Evolutionary conservation across 2,888 invertebrate genomes (phyloP).

Genomic region (Cephus pygmeus): DNA sequence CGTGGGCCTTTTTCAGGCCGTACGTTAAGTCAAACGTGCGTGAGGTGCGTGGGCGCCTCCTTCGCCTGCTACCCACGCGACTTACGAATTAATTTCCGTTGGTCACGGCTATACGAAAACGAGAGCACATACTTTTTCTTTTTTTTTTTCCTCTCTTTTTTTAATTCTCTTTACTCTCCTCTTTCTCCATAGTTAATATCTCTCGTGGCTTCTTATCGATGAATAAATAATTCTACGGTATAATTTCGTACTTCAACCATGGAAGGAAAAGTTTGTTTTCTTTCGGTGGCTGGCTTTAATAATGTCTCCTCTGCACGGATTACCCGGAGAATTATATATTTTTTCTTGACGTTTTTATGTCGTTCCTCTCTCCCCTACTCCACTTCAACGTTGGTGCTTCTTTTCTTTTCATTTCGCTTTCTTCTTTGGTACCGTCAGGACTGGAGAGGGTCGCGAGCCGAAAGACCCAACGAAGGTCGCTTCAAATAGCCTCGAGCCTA

Average conservation of each 20-base stretch:
- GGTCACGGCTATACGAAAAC: neutral
- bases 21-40: constrained; percentile 1
- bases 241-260: neutral
- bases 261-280: neutral
- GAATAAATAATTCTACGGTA: neutral
- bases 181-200: neutral
- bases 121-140: neutral
- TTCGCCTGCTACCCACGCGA: neutral
- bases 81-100: constrained; percentile 2
- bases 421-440: neutral
- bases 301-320: neutral
- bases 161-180: neutral
- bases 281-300: neutral
- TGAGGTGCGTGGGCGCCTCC: constrained; percentile 2
- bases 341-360: neutral
- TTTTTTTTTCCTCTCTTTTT: neutral
- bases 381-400: too few species aligned
- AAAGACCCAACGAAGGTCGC: neutral
- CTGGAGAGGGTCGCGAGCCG: neutral
- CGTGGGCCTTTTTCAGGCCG: neutral
- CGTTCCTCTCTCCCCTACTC: too few species aligned
- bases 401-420: neutral
- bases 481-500: neutral
- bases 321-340: neutral
- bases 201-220: neutral